Conservation (phyloP, 2,797 vertebrate genomes). For the Champsocephalus gunnari region DNA sequence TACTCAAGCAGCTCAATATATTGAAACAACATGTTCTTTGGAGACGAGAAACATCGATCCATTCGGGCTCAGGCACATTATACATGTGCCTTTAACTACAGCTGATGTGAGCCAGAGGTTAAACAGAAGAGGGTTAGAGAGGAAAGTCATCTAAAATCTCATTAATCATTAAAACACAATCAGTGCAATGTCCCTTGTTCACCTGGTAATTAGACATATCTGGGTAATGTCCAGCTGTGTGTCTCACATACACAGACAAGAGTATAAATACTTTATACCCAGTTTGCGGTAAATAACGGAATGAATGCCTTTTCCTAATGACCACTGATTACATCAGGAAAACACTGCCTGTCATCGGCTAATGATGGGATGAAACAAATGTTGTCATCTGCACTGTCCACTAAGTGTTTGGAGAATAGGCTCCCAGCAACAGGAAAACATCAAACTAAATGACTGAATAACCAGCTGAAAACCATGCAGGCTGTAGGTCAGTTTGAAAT, state of each 20-base stretch:
- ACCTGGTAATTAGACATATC: slow-evolving; percentile 69
- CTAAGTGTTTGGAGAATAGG: slow-evolving; percentile 51
- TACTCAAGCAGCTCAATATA: slow-evolving; percentile 28
- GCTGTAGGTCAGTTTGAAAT: slow-evolving; percentile 12
- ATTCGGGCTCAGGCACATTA: slow-evolving; percentile 9
- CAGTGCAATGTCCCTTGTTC: slow-evolving; percentile 54
- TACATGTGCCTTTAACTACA: slow-evolving; percentile 13
- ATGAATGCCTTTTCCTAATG: slow-evolving; percentile 76
- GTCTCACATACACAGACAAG: slow-evolving; percentile 51
- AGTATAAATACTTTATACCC: slow-evolving; percentile 67
- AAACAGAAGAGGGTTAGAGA: slow-evolving; percentile 32
- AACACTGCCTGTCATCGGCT: slow-evolving; percentile 70
- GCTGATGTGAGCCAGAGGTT: slow-evolving; percentile 28
- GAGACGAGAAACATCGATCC: slow-evolving; percentile 28
- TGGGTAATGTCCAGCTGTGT: slow-evolving; percentile 67
- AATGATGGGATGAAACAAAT: slow-evolving; percentile 73
- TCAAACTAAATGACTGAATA: slow-evolving; percentile 35
- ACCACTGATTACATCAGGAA: slow-evolving; percentile 79
- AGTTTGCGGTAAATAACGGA: slow-evolving; percentile 74
- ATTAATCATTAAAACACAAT: slow-evolving; percentile 75
- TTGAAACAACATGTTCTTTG: slow-evolving; percentile 15
- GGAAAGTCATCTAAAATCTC: slow-evolving; percentile 60
- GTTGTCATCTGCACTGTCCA: slow-evolving; percentile 61
- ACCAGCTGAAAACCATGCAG: background rate
- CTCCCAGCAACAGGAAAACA: slow-evolving; percentile 57